A percentile compares a stretch with the other conserved stretches of the same genome.
Conservation (phyloP, 2,113 vertebrate genomes). For the Falco punctatus region DNA sequence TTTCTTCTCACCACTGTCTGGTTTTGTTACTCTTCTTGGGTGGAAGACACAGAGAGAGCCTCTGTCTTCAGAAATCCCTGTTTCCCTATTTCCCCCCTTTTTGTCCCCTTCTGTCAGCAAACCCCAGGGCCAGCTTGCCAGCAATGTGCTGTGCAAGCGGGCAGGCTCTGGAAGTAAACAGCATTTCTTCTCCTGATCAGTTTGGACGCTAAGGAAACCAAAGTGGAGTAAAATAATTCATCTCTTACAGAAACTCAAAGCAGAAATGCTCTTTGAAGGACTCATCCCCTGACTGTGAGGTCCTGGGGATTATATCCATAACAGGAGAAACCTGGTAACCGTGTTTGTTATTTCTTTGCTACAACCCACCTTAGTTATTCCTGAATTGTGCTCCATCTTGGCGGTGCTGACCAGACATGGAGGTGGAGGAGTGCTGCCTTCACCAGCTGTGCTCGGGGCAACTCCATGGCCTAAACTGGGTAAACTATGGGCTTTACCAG, state of each 20-base stretch:
- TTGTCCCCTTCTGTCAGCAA: background rate
- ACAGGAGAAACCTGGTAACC: background rate
- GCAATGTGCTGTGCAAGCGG: background rate
- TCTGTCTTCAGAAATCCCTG: background rate
- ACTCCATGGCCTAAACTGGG: background rate
- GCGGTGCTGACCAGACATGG: background rate
- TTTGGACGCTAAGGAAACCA: background rate
- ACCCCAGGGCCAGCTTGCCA: background rate
- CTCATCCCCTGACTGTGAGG: background rate
- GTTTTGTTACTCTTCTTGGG: background rate
- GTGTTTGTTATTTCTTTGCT: background rate
- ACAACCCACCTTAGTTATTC: background rate
- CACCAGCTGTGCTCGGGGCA: background rate
- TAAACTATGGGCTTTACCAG: background rate
- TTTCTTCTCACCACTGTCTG: background rate
- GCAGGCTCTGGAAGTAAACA: background rate
- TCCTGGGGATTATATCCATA: background rate
- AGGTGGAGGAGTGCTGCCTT: fast-evolving
- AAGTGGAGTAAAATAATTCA: background rate
- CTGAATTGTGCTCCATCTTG: background rate
- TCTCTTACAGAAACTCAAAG: background rate
- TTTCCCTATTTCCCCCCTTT: background rate
- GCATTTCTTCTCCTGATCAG: background rate
- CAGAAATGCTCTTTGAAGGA: background rate
- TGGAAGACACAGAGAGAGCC: background rate